phyloP scores from a whole-genome alignment of 2,797 vertebrate species.

The Molossus molossus region DNA sequence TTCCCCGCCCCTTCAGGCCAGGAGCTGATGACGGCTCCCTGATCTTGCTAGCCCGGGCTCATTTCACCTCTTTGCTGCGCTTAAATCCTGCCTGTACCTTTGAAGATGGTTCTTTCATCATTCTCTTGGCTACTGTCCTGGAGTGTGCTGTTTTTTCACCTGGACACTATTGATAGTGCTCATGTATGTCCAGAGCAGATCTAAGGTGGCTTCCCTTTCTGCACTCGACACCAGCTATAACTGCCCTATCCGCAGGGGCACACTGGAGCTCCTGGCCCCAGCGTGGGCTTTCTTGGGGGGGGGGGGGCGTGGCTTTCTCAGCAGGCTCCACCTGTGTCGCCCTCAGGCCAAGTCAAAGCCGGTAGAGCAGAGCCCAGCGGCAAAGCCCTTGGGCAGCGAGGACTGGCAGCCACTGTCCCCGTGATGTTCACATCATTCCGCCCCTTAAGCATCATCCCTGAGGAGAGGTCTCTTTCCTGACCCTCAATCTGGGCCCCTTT shows the following conservation, averaged over 20 bases:
- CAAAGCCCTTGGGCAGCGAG: background rate
- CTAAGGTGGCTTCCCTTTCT: conserved; percentile 28
- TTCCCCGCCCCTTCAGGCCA: background rate
- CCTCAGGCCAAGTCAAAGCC: background rate
- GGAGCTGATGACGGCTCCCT: background rate
- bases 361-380: background rate
- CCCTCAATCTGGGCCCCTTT: background rate
- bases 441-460: background rate
- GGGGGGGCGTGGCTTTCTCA: background rate
- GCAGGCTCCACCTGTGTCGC: background rate
- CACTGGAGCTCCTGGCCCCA: background rate
- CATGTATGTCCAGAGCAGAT: background rate
- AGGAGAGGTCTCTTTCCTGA: background rate
- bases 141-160: background rate
- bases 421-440: background rate
- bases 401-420: background rate
- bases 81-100: background rate
- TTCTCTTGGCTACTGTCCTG: conserved; percentile 10
- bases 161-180: background rate
- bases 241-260: background rate
- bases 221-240: background rate
- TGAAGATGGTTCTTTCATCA: conserved; percentile 1
- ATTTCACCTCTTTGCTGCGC: background rate
- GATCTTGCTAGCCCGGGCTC: background rate
- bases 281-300: background rate